phyloP scores from a whole-genome alignment of 2,888 invertebrate species.

The Latrodectus elegans region DNA sequence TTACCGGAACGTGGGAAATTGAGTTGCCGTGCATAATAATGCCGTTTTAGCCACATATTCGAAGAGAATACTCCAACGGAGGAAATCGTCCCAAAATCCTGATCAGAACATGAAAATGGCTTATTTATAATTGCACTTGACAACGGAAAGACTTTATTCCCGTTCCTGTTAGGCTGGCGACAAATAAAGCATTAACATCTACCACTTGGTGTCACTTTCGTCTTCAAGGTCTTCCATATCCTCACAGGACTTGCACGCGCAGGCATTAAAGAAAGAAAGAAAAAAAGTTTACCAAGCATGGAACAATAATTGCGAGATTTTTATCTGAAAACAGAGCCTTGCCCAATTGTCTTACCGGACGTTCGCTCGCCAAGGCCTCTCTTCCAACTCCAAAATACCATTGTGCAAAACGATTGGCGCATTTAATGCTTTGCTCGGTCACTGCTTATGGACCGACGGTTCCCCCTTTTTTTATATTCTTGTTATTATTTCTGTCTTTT shows the following conservation, averaged over 20 bases:
- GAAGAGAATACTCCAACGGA: no score
- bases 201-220: neutral
- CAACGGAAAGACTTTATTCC: no score
- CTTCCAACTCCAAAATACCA: neutral
- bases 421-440: constrained; percentile 12
- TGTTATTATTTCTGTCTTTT: constrained; percentile 8
- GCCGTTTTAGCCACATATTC: no score
- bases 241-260: neutral
- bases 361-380: neutral
- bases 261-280: neutral
- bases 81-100: no score
- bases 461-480: constrained; percentile 1
- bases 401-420: constrained; percentile 26
- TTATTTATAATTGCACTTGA: no score
- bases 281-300: neutral
- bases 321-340: no score
- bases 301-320: constrained; percentile 31
- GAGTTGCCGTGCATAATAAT: no score
- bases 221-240: constrained; percentile 21
- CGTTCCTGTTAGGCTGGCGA: no score
- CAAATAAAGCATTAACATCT: neutral
- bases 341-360: constrained; percentile 24
- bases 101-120: no score
- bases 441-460: constrained; percentile 15
- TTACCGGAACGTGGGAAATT: no score